phyloP scores from a whole-genome alignment of 2,797 vertebrate species.

The Distichodus sexfasciatus region DNA sequence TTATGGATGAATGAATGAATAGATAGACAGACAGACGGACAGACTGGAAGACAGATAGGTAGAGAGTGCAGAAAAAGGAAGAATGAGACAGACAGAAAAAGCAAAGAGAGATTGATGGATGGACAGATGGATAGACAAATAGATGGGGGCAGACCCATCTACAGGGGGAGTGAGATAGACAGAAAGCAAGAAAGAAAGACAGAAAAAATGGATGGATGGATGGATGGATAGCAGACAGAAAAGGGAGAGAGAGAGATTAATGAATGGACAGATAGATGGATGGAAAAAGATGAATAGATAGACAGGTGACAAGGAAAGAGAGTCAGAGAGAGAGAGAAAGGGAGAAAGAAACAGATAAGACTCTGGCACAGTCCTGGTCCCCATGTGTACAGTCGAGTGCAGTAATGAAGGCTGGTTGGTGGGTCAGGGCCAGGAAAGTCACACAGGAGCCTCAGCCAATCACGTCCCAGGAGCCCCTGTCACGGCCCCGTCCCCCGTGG shows the following conservation, averaged over 20 bases:
- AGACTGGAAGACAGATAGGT: background rate
- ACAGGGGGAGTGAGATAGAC: background rate
- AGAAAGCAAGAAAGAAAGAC: constrained; percentile 1
- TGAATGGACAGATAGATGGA: background rate
- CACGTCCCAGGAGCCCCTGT: background rate
- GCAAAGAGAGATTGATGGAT: background rate
- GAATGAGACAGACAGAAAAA: background rate
- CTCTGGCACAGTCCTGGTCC: no score
- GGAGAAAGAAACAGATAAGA: constrained; percentile 17
- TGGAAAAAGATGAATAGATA: constrained; percentile 22
- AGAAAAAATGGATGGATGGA: background rate
- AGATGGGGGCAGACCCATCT: background rate
- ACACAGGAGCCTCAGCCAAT: constrained; percentile 9
- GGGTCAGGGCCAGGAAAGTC: constrained; percentile 35
- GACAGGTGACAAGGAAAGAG: constrained; percentile 21
- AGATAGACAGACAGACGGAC: background rate
- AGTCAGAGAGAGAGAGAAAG: constrained; percentile 30
- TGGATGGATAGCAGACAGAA: background rate
- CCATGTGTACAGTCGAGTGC: constrained; percentile 1
- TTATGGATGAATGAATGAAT: no score
- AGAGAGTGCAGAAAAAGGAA: background rate
- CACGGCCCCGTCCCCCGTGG: constrained; percentile 15
- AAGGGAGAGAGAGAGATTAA: background rate
- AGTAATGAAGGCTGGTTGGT: constrained; percentile 42
- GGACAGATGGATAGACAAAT: background rate